Evolutionary conservation across 1,140 invertebrate species (phyloP), one percentile per base, ranked within the genome.

Genomic region (Camponotus vicinus): DNA sequence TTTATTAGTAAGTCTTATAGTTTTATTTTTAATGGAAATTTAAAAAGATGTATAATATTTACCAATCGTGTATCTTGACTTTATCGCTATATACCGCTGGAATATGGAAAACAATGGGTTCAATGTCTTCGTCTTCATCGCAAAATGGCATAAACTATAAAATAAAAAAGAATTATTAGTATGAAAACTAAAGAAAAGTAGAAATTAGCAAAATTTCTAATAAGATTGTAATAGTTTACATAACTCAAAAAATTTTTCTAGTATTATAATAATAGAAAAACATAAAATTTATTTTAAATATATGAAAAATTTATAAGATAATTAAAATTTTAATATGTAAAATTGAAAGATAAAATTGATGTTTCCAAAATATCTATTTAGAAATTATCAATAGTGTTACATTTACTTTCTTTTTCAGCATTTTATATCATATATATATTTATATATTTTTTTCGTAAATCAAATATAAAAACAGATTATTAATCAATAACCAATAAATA

Each of bases 31-130:
- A 85, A 21, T 77, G n/a, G 8, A 37, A 49, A 49, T 49, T 49
- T 49, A 15, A 64, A 15, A 21, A 42, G 3, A 40, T 1, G 32
- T 21, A 52, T 6, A 66, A 11, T 66, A 79, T 67, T 76, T 82
- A 93, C 92, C 92, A 92, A 75, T 89, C 76, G 18, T 92, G 89
- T 21, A 92, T 88, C 83, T 91, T 92, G 11, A 93, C 92, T 92
- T 90, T 92, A n/a, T 85, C 18, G 32, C 77, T 88, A 18, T 92
- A 92, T 0, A 64, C 42, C 6, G 83, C 55, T 64, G 87, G 86
- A 37, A 67, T 64, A 9, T 77, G 78, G 61, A 89, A 86, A 45
- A 87, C 0, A 0, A 88, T 86, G 6, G 78, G 59, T 61, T 86
- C 84, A 1, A 86, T 21, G 11, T 84, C 49, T 73, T 88, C 85